phyloP scores from a whole-genome alignment of 2,113 vertebrate genomes.

The Aplodontia rufa region DNA sequence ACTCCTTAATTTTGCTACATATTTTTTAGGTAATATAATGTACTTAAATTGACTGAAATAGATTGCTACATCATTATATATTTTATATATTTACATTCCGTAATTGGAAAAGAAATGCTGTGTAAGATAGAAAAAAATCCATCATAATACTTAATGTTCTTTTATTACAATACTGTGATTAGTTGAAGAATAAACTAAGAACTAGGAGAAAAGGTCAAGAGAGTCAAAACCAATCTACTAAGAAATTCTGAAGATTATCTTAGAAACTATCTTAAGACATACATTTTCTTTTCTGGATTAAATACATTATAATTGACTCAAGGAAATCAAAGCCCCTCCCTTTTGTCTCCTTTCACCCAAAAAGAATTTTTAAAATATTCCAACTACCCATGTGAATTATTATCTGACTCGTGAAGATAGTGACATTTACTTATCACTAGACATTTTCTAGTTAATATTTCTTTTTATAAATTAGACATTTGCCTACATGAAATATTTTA shows the following conservation, averaged over 20 bases:
- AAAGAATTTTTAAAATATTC: background rate
- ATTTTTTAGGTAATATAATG: background rate
- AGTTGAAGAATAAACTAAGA: conserved; percentile 18
- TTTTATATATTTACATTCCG: background rate
- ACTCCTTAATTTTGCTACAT: background rate
- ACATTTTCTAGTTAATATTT: conserved; percentile 11
- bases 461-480: conserved; percentile 33
- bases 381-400: background rate
- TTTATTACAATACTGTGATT: background rate
- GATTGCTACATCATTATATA: background rate
- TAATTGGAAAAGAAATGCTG: background rate
- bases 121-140: background rate
- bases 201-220: conserved; percentile 24
- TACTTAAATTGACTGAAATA: conserved; percentile 8
- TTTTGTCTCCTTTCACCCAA: background rate
- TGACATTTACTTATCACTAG: background rate
- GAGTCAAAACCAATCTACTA: conserved; percentile 20
- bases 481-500: background rate
- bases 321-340: background rate
- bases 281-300: background rate
- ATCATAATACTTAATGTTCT: background rate
- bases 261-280: background rate
- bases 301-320: background rate
- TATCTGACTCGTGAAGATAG: background rate
- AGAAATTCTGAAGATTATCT: conserved; percentile 26